Evolutionary conservation across 2,888 invertebrate species (phyloP).

Genomic region (Aromia moschata): DNA sequence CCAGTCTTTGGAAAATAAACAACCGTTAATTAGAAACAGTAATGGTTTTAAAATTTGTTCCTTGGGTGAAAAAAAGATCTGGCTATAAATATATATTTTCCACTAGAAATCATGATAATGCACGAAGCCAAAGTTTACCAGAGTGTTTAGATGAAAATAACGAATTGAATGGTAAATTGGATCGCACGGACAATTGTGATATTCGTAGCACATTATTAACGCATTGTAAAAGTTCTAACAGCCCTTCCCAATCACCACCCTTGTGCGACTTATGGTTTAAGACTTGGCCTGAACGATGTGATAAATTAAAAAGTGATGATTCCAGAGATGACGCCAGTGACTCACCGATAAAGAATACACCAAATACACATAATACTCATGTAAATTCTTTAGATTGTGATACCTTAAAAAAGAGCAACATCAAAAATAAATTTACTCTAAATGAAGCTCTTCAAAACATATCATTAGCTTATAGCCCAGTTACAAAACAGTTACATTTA

Average conservation of each 20-base stretch:
- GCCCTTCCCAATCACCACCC: conserved; percentile 30
- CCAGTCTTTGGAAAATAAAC: conserved; percentile 21
- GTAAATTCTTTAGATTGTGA: conserved; percentile 11
- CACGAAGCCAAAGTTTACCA: conserved; percentile 61
- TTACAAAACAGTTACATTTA: conserved; percentile 77
- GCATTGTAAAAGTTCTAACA: conserved; percentile 17
- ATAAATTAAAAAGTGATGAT: conserved; percentile 56
- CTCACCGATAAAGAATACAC: conserved; percentile 7
- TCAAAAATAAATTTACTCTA: conserved; percentile 67
- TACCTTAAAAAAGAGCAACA: conserved; percentile 58
- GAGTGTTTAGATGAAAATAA: conserved; percentile 57
- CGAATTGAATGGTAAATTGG: neutral
- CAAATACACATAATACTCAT: conserved; percentile 47
- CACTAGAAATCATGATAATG: conserved; percentile 50
- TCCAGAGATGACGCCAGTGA: neutral
- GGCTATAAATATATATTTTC: conserved; percentile 47
- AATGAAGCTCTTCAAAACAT: conserved; percentile 78
- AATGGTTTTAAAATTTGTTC: conserved; percentile 22
- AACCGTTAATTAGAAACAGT: conserved; percentile 13
- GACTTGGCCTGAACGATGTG: conserved; percentile 65
- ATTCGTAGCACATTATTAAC: conserved; percentile 41
- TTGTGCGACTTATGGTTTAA: conserved; percentile 60
- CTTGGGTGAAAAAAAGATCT: conserved; percentile 49
- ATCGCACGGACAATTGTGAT: conserved; percentile 47
- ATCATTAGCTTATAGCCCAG: conserved; percentile 78